A percentile compares a stretch with the other conserved stretches of the same genome.
These are phyloP conservation scores for Odontomachus brunneus DNA, from an alignment of 1,140 invertebrate genomes.

Conservation along the genomic window DNA sequence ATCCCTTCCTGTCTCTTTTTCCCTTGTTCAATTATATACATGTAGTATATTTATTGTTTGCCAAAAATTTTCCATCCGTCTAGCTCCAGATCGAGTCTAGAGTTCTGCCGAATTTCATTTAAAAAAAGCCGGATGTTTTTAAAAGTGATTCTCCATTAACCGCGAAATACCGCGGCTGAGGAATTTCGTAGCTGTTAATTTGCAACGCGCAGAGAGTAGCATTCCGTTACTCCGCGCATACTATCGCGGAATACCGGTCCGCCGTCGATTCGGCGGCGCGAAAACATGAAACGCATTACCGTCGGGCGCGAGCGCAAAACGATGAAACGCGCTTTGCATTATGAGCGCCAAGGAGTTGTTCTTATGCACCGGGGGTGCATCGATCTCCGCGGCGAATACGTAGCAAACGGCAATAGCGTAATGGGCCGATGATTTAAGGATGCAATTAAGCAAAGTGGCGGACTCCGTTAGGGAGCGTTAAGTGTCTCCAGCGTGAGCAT, in stretches of 20 bases:
- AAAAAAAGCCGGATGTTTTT: neutral
- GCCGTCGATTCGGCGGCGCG: neutral
- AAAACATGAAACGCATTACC: neutral
- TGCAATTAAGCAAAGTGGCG: constrained; percentile 75
- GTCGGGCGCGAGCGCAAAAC: constrained; percentile 37
- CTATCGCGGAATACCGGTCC: constrained; percentile 1
- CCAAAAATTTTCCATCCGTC: too few relatives aligned
- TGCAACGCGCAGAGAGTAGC: neutral
- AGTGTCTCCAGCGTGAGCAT: constrained; percentile 65
- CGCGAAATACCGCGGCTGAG: neutral
- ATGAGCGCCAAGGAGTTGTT: constrained; percentile 55
- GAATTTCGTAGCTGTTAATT: constrained; percentile 20
- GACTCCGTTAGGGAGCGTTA: constrained; percentile 65
- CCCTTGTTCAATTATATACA: too few relatives aligned
- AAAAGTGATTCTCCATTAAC: neutral
- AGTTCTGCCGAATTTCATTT: neutral
- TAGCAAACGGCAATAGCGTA: constrained; percentile 72
- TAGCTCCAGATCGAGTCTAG: too few relatives aligned
- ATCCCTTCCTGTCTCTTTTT: too few relatives aligned
- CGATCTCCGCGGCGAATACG: constrained; percentile 59
- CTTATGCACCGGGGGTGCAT: constrained; percentile 60
- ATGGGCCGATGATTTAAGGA: constrained; percentile 74
- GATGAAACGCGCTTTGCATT: constrained; percentile 65
- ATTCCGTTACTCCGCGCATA: neutral
- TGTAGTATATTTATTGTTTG: too few relatives aligned